Evolutionary conservation across 2,113 vertebrate genomes (phyloP).

Genomic region (Notarius lentiginosus): DNA sequence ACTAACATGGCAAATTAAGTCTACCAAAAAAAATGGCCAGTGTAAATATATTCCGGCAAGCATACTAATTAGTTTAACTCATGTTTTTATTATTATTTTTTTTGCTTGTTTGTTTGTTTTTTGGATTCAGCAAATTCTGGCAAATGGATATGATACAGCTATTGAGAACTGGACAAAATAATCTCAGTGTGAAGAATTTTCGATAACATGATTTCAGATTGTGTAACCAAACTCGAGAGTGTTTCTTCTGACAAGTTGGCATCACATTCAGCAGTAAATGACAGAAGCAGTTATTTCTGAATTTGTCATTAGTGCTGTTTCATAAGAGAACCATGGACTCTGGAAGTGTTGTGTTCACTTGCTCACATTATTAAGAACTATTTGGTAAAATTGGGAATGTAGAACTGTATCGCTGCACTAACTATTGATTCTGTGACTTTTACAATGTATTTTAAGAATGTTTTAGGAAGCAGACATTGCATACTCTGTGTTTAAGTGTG

Average conservation of each 20-base stretch:
- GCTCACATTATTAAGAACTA: not conserved
- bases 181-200: not conserved
- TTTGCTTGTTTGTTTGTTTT: not conserved
- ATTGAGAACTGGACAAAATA: not conserved
- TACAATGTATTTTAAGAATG: not conserved
- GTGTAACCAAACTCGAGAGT: not conserved
- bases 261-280: not conserved
- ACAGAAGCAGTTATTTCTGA: constrained; percentile 3
- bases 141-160: not conserved
- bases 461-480: too few species aligned
- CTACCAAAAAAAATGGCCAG: not conserved
- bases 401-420: not conserved
- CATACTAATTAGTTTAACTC: not conserved
- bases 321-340: not conserved
- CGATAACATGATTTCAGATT: not conserved
- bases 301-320: constrained; percentile 2
- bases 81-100: not conserved
- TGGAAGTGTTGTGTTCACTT: not conserved
- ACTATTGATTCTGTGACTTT: not conserved
- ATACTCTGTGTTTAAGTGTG: too few species aligned
- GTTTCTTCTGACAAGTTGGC: not conserved
- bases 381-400: not conserved
- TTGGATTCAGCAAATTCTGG: not conserved
- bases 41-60: not conserved
- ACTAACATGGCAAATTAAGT: not conserved